A percentile compares a stretch with the other conserved stretches of the same genome.
Conservation (phyloP, 2,888 invertebrate genomes). For the Hofmannophila pseudospretella region DNA sequence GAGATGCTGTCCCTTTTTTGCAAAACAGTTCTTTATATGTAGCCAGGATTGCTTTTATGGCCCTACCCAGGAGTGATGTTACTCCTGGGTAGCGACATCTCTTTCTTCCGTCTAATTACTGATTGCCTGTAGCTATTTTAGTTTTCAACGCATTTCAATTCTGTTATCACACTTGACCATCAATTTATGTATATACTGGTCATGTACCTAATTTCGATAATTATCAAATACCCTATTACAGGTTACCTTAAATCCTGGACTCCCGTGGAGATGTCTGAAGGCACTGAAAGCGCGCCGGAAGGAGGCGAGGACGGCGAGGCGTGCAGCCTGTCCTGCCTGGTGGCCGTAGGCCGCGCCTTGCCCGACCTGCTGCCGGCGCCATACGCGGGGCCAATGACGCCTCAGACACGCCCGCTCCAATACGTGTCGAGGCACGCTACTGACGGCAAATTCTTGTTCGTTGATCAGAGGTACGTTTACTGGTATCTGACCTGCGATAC, state of each 20-base stretch:
- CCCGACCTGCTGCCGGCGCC: slow-evolving; percentile 72
- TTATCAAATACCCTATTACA: slow-evolving; percentile 12
- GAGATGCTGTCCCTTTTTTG: too few species aligned
- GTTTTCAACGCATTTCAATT: too few species aligned
- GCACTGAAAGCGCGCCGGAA: slow-evolving; percentile 81
- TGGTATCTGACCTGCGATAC: too few species aligned
- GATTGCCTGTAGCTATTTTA: too few species aligned
- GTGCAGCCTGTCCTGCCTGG: slow-evolving; percentile 89
- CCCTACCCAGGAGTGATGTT: too few species aligned
- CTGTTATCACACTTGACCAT: too few species aligned
- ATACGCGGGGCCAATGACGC: slow-evolving; percentile 2
- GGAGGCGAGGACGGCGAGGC: slow-evolving; percentile 66
- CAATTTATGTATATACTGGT: too few species aligned
- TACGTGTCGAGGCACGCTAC: slow-evolving; percentile 91
- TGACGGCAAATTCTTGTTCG: slow-evolving; percentile 95
- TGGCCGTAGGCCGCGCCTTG: slow-evolving; percentile 89
- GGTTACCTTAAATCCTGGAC: slow-evolving; percentile 95
- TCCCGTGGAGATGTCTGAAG: slow-evolving; percentile 85
- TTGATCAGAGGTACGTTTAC: slow-evolving; percentile 88
- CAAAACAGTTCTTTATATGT: too few species aligned
- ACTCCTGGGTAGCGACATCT: too few species aligned
- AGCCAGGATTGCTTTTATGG: too few species aligned
- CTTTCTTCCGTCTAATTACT: too few species aligned
- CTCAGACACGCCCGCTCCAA: slow-evolving; percentile 74
- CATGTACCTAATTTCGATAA: too few species aligned